Conservation (phyloP, 2,888 invertebrate genomes). For the Tanaodytes sp. region DNA sequence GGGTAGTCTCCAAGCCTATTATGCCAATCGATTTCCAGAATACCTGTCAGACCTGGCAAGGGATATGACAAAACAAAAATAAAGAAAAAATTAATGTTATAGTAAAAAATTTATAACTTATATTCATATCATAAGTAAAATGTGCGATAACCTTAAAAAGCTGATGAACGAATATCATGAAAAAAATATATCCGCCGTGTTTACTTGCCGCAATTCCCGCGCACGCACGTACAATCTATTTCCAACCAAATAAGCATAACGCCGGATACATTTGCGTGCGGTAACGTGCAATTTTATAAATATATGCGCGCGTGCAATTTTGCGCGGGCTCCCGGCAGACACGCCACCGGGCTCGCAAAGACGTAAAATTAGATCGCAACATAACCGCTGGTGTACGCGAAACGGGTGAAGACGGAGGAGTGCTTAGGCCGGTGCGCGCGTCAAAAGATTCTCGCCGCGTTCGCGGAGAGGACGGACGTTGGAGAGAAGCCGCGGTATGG, state of each 20-base stretch:
- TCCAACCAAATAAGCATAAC: conserved; percentile 2
- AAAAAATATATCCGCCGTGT: too few relatives aligned
- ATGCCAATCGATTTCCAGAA: too few relatives aligned
- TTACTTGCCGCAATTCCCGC: too few relatives aligned
- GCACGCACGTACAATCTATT: conserved; percentile 8
- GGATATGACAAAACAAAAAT: too few relatives aligned
- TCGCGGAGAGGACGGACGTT: conserved; percentile 33
- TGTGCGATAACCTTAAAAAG: too few relatives aligned
- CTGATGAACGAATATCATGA: too few relatives aligned
- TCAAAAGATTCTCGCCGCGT: conserved; percentile 1
- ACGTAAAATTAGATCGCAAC: conserved; percentile 43
- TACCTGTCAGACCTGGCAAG: too few relatives aligned
- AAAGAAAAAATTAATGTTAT: too few relatives aligned
- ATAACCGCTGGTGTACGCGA: conserved; percentile 1
- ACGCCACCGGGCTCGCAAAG: conserved; percentile 32
- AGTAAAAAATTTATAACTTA: too few relatives aligned
- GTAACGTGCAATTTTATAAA: conserved; percentile 29
- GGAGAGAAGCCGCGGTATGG: conserved; percentile 31
- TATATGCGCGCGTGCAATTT: conserved; percentile 20
- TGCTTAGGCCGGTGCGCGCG: conserved; percentile 13
- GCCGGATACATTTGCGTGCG: not conserved
- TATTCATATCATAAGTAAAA: too few relatives aligned
- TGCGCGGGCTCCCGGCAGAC: conserved; percentile 17
- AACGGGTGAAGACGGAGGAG: conserved; percentile 8
- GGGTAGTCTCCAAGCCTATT: too few relatives aligned